A percentile compares a stretch with the other conserved stretches of the same genome.
phyloP scores from a whole-genome alignment of 2,888 invertebrate species.

The Steinernema carpocapsae region DNA sequence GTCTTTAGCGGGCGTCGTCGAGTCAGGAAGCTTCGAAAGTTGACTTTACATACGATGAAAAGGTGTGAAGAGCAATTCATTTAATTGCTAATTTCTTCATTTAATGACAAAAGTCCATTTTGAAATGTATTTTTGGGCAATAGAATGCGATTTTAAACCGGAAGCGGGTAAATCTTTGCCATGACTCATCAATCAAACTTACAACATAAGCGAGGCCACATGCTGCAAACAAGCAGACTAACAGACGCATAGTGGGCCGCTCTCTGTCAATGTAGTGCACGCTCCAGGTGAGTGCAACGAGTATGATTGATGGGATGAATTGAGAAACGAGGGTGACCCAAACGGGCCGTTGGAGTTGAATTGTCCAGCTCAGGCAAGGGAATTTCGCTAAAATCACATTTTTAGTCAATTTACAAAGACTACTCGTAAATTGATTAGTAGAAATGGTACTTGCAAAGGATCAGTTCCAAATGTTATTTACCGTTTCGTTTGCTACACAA shows the following conservation, averaged over 20 bases:
- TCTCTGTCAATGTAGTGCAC: conserved; percentile 31
- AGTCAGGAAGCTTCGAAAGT: no score
- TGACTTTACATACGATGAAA: no score
- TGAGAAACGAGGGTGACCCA: background rate
- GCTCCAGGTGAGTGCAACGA: conserved; percentile 16
- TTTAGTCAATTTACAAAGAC: no score
- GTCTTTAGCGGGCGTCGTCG: background rate
- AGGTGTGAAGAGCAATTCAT: background rate
- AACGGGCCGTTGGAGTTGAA: conserved; percentile 4
- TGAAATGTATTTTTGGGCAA: no score
- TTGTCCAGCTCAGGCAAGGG: conserved; percentile 26
- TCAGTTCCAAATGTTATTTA: no score
- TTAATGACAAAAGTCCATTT: no score
- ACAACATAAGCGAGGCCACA: conserved; percentile 9
- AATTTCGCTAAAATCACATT: conserved; percentile 6
- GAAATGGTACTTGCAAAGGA: no score
- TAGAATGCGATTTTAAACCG: no score
- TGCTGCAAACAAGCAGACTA: conserved; percentile 24
- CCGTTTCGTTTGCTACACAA: no score
- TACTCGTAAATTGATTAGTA: no score
- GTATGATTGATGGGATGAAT: conserved; percentile 22
- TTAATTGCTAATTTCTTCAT: no score
- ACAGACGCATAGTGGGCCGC: conserved; percentile 16
- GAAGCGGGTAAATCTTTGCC: no score
- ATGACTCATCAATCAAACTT: background rate